phyloP scores from a whole-genome alignment of 2,888 invertebrate genomes.

The Melanostoma mellinum region DNA sequence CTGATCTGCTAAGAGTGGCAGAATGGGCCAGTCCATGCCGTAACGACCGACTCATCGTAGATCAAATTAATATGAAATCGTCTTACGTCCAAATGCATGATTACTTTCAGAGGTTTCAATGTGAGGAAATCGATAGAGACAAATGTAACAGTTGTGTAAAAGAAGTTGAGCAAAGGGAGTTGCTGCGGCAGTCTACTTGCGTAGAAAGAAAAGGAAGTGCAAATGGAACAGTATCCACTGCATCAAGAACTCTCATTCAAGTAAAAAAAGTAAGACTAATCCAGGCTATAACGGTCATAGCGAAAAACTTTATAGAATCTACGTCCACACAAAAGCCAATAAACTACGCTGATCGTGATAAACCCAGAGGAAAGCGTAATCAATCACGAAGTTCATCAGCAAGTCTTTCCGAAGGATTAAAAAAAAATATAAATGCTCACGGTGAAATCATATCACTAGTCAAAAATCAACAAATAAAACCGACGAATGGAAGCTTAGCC shows the following conservation, averaged over 20 bases:
- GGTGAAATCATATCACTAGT: conserved; percentile 45
- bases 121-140: conserved; percentile 21
- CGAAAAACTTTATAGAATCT: too few species aligned
- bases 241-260: conserved; percentile 19
- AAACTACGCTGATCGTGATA: too few species aligned
- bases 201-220: conserved; percentile 60
- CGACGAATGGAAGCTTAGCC: conserved; percentile 72
- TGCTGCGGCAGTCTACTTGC: conserved; percentile 40
- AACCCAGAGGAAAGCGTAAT: too few species aligned
- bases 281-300: too few species aligned
- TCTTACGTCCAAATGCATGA: conserved; percentile 78
- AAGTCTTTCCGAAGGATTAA: conserved; percentile 51
- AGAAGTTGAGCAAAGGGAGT: conserved; percentile 5
- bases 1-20: conserved; percentile 80
- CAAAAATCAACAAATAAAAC: conserved; percentile 67
- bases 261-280: conserved; percentile 52
- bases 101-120: conserved; percentile 78
- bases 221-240: conserved; percentile 26
- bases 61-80: conserved; percentile 77
- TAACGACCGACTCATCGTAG: conserved; percentile 71
- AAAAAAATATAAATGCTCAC: conserved; percentile 30
- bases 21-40: conserved; percentile 82
- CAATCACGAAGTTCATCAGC: too few species aligned
- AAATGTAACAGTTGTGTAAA: conserved; percentile 44
- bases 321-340: too few species aligned